Conservation (phyloP, 2,797 vertebrate species). For the Decapterus maruadsi region DNA sequence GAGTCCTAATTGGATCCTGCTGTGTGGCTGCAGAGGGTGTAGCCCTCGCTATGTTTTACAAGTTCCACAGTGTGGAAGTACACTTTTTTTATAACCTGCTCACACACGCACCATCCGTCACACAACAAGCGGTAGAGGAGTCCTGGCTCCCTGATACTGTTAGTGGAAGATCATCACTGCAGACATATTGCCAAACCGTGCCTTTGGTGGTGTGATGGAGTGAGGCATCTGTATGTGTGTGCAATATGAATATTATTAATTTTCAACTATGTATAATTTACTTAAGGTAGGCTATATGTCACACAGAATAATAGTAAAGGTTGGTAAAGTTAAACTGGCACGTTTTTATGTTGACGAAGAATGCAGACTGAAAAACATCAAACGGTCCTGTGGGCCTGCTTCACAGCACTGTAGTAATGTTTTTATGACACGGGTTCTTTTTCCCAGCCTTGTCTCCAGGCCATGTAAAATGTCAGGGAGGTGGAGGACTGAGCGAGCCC, state of each 20-base stretch:
- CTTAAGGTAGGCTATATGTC: neutral
- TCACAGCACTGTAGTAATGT: conserved; percentile 64
- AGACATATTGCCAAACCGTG: conserved; percentile 11
- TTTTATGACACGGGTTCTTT: conserved; percentile 74
- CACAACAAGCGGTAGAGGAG: conserved; percentile 56
- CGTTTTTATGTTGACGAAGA: conserved; percentile 53
- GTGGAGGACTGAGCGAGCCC: conserved; percentile 54
- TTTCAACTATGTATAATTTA: neutral
- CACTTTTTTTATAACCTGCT: conserved; percentile 75
- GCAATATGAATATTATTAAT: neutral
- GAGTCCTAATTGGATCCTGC: conserved; percentile 86
- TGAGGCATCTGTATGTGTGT: neutral
- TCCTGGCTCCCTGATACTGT: conserved; percentile 37
- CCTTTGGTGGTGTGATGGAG: neutral
- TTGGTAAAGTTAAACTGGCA: neutral
- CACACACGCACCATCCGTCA: conserved; percentile 69
- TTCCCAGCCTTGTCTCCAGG: conserved; percentile 63
- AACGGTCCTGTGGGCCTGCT: conserved; percentile 52
- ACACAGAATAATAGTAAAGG: neutral
- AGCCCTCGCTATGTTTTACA: conserved; percentile 82
- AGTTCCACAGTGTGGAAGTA: conserved; percentile 78
- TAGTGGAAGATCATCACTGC: conserved; percentile 33
- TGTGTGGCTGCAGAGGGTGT: conserved; percentile 83
- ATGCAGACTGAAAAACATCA: conserved; percentile 68
- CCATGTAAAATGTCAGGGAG: conserved; percentile 74